phyloP scores from a whole-genome alignment of 1,140 invertebrate species.

The Drosophila pandora region DNA sequence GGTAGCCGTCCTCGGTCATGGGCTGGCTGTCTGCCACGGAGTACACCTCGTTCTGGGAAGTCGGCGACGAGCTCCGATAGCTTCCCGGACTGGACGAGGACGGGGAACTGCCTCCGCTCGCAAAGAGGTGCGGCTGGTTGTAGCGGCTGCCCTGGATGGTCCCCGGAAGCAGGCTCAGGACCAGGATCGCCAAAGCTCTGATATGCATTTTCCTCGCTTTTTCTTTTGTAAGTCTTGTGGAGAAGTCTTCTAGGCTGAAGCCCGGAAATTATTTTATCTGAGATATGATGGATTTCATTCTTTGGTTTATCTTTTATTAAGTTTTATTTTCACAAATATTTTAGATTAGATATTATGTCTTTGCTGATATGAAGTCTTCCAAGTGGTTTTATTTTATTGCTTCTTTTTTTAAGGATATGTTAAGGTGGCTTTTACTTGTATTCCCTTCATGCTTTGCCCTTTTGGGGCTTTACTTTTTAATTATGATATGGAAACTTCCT shows the following conservation, averaged over 20 bases:
- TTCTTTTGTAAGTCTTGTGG: slow-evolving; percentile 18
- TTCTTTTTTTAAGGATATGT: neutral
- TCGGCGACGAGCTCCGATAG: slow-evolving; percentile 18
- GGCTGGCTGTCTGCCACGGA: slow-evolving; percentile 76
- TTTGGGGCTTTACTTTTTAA: slow-evolving; percentile 34
- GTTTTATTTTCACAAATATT: slow-evolving; percentile 6
- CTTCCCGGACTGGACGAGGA: slow-evolving; percentile 3
- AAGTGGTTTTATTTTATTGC: neutral
- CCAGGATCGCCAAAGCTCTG: slow-evolving; percentile 19
- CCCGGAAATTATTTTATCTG: slow-evolving; percentile 19
- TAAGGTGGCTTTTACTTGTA: slow-evolving; percentile 12
- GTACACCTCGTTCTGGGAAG: slow-evolving; percentile 70
- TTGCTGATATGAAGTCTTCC: slow-evolving; percentile 8
- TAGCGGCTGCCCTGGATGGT: slow-evolving; percentile 33
- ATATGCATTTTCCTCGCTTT: slow-evolving; percentile 41
- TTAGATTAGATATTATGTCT: slow-evolving; percentile 6
- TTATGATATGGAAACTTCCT: slow-evolving; percentile 62
- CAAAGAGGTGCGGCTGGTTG: slow-evolving; percentile 48
- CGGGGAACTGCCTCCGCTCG: slow-evolving; percentile 17
- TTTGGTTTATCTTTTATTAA: neutral
- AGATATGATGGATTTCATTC: neutral
- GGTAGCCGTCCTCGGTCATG: slow-evolving; percentile 75
- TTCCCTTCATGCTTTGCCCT: slow-evolving; percentile 9
- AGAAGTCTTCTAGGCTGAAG: slow-evolving; percentile 37
- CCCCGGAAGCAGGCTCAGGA: slow-evolving; percentile 32